Conservation (phyloP, 2,113 vertebrate genomes). For the Strix aluco region DNA sequence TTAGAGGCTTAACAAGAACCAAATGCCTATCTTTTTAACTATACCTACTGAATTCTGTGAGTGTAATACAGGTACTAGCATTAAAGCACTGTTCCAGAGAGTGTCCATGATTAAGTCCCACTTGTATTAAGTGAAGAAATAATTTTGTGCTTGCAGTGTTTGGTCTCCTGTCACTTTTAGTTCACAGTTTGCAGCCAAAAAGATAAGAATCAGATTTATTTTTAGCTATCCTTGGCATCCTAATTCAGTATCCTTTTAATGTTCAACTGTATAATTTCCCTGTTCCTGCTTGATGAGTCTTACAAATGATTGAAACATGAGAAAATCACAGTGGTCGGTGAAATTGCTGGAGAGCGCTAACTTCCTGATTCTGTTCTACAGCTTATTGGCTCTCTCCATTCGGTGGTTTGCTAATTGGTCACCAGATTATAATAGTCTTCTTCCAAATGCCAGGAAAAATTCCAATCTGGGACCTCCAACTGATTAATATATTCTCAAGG, state of each 20-base stretch:
- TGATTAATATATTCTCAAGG: slow-evolving; percentile 16
- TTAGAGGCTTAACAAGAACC: not conserved
- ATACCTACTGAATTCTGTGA: not conserved
- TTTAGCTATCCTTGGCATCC: not conserved
- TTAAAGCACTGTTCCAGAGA: not conserved
- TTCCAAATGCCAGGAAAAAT: not conserved
- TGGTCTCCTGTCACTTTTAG: not conserved
- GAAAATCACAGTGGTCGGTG: not conserved
- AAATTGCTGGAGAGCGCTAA: not conserved
- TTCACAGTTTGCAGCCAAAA: not conserved
- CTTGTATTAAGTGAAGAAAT: not conserved
- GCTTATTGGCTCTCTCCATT: not conserved
- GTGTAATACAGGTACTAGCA: not conserved
- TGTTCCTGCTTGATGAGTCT: not conserved
- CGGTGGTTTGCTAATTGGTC: not conserved
- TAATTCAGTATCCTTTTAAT: not conserved
- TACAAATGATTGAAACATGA: not conserved
- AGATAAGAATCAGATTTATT: not conserved
- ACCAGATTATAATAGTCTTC: not conserved
- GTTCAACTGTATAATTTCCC: not conserved
- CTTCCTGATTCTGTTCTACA: not conserved
- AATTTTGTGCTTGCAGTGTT: not conserved
- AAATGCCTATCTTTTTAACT: not conserved
- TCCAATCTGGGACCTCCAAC: not conserved
- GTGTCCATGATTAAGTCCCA: not conserved